A percentile compares a stretch with the other conserved stretches of the same genome.
Conservation (phyloP, 2,113 vertebrate species). For the Lampris incognitus region DNA sequence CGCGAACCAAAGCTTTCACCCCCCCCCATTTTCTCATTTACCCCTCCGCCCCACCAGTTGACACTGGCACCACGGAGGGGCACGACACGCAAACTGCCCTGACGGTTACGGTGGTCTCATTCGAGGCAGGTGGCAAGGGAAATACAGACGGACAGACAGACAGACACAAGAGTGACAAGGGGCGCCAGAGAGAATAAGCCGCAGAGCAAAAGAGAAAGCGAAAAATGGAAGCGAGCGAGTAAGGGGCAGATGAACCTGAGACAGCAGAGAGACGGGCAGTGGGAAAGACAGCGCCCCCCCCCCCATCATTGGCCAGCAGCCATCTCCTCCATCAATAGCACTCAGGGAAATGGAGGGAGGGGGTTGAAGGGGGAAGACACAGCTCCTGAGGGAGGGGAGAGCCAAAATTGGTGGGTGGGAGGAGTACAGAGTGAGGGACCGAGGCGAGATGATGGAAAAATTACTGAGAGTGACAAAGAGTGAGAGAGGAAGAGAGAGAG, state of each 20-base stretch:
- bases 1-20: neutral
- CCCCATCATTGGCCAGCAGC: conserved; percentile 61
- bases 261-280: conserved; percentile 35
- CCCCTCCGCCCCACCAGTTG: conserved; percentile 22
- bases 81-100: conserved; percentile 15
- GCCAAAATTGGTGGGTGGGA: conserved; percentile 34
- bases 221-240: neutral
- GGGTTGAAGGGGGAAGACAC: conserved; percentile 30
- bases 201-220: conserved; percentile 19
- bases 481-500: conserved; percentile 10
- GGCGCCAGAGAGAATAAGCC: conserved; percentile 35
- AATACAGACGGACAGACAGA: conserved; percentile 36
- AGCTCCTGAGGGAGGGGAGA: conserved; percentile 14
- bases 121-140: conserved; percentile 34
- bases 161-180: conserved; percentile 49
- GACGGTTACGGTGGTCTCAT: conserved; percentile 40
- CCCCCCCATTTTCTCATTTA: conserved; percentile 9
- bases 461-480: neutral
- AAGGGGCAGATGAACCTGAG: conserved; percentile 21
- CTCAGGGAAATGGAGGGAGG: conserved; percentile 67
- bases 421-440: conserved; percentile 20
- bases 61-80: conserved; percentile 26
- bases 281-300: conserved; percentile 46
- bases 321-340: conserved; percentile 75
- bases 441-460: neutral